Evolutionary conservation across 2,888 invertebrate genomes (phyloP).

Genomic region (Mimachlamys varia): DNA sequence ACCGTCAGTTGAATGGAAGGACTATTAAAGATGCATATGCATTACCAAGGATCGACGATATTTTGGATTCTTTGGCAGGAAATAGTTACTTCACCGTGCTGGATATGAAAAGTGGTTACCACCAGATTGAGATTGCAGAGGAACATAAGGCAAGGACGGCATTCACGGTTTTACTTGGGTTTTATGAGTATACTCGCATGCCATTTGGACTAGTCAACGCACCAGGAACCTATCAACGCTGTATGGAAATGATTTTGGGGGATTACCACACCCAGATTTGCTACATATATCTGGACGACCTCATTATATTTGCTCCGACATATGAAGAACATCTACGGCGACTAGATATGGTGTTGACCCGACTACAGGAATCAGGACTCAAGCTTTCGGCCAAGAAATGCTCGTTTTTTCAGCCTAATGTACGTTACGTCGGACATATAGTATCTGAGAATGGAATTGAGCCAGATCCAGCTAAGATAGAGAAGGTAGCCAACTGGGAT

Average conservation of each 20-base stretch:
- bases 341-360: conserved; percentile 47
- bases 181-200: too few species aligned
- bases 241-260: conserved; percentile 53
- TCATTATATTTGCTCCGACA: conserved; percentile 54
- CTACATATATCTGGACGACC: conserved; percentile 56
- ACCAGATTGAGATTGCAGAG: conserved; percentile 54
- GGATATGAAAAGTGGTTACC: conserved; percentile 51
- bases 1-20: too few species aligned
- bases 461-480: conserved; percentile 40
- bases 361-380: conserved; percentile 45
- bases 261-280: conserved; percentile 51
- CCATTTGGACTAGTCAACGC: too few species aligned
- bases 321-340: conserved; percentile 52
- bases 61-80: conserved; percentile 51
- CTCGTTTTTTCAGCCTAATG: conserved; percentile 44
- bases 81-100: conserved; percentile 48
- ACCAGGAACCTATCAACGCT: conserved; percentile 51
- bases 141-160: conserved; percentile 52
- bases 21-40: too few species aligned
- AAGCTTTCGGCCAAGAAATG: conserved; percentile 52
- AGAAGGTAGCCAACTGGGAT: conserved; percentile 45
- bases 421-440: conserved; percentile 53
- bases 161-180: too few species aligned
- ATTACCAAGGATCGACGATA: conserved; percentile 56
- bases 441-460: conserved; percentile 37